A percentile compares a stretch with the other conserved stretches of the same genome.
Conservation (phyloP, 2,888 invertebrate species). For the Kuschelorhynchus macadamiae region DNA sequence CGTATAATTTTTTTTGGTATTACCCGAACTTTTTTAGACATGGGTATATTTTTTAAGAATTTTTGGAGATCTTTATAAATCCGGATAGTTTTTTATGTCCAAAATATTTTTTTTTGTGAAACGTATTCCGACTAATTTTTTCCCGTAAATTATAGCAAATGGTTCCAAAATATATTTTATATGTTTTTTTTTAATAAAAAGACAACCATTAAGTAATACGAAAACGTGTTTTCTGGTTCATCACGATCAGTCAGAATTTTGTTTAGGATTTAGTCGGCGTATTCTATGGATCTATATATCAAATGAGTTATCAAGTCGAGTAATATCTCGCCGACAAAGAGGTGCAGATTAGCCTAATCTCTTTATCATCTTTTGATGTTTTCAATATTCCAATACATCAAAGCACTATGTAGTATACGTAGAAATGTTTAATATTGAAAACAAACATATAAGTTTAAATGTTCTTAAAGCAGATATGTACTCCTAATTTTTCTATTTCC, state of each 20-base stretch:
- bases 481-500: conserved; percentile 9
- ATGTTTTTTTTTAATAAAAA: neutral
- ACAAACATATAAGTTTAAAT: conserved; percentile 36
- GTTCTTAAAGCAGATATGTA: neutral
- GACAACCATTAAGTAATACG: neutral
- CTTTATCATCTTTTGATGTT: conserved; percentile 56
- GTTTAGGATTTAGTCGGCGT: conserved; percentile 51
- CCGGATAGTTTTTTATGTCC: too few relatives aligned
- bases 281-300: conserved; percentile 50
- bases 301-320: conserved; percentile 55
- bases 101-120: too few relatives aligned
- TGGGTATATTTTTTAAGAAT: too few relatives aligned
- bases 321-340: conserved; percentile 57
- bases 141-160: too few relatives aligned
- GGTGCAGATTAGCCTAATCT: conserved; percentile 53
- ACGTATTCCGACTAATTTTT: too few relatives aligned
- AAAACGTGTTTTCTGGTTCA: conserved; percentile 20
- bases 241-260: conserved; percentile 46
- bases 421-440: conserved; percentile 35
- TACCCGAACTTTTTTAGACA: too few relatives aligned
- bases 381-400: conserved; percentile 53
- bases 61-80: too few relatives aligned
- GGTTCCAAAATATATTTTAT: too few relatives aligned
- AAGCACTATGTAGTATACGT: conserved; percentile 30
- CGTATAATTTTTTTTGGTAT: too few relatives aligned